Base-by-base conservation (phyloP, 2,113 vertebrate genomes). In the Conger conger region DNA sequence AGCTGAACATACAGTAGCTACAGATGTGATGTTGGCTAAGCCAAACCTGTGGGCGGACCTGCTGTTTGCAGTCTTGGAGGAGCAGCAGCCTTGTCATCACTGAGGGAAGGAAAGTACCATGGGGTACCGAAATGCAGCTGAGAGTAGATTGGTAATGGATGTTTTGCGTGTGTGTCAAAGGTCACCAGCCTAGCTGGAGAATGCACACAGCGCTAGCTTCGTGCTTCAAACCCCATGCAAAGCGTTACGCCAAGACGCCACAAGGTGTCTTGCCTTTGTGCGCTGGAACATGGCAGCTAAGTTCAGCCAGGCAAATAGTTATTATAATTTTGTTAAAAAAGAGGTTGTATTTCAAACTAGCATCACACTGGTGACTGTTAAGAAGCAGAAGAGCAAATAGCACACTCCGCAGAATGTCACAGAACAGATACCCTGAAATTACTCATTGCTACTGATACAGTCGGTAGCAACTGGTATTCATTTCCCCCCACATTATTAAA, bases 381-480 rank as follows among this genome's bases (percentile, higher is more conserved):
- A 37, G 35, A 38, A 20, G 76, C 37, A 20, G 18, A 78, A 83
- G 83, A 73, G 37, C 36, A 81, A 36, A 83, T 42, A 4, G 45
- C 88, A 91, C 82, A 85, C 82, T 86, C 38, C 54, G 20, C 79
- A 38, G 86, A 86, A 86, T 68, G 80, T 87, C 79, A 80, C 53
- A 40, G 73, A 37, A 60, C n/a, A 40, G 36, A 23, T 9, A 73
- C 18, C 18, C 18, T 63, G 45, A 50, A 50, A 63, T 27, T 23
- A 63, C 18, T 27, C 57, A 60, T 60, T 60, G 57, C 57, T 60
- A 27, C 57, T 60, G 57, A 23, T 33, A 73, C 36, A 38, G 33
- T 42, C 35, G 17, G 16, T 38, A 37, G 13, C 45, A 50, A 42
- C n/a, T n/a, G 45, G 1, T 50, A 80, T 81, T 80, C n/a, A 16